A percentile compares a stretch with the other conserved stretches of the same genome.
Conservation (phyloP, 1,140 invertebrate genomes). For the Condylostylus longicornis region DNA sequence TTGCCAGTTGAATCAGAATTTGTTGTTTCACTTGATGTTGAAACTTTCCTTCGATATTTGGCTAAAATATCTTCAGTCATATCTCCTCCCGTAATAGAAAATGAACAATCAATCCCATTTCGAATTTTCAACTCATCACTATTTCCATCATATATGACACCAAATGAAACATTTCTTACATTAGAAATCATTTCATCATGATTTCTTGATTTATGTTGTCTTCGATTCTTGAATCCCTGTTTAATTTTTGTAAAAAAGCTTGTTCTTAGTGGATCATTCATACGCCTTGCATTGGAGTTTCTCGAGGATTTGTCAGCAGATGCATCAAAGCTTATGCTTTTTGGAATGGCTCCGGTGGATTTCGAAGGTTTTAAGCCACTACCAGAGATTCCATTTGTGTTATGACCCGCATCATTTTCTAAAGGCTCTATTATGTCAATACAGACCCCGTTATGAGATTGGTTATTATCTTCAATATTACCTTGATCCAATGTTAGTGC, state of each 20-base stretch:
- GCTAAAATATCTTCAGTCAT: constrained; percentile 80
- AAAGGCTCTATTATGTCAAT: no score
- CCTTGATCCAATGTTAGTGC: constrained; percentile 5
- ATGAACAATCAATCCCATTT: constrained; percentile 12
- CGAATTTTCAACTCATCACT: constrained; percentile 11
- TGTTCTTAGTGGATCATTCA: constrained; percentile 37
- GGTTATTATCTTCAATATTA: constrained; percentile 11
- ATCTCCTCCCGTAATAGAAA: no score
- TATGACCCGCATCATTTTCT: no score
- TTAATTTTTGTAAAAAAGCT: constrained; percentile 53
- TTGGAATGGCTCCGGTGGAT: constrained; percentile 72
- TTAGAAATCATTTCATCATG: constrained; percentile 33
- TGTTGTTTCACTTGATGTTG: constrained; percentile 40
- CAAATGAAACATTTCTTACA: constrained; percentile 25
- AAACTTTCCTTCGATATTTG: constrained; percentile 77
- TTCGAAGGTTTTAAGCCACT: constrained; percentile 34
- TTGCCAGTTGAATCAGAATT: constrained; percentile 30
- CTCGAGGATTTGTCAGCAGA: constrained; percentile 69
- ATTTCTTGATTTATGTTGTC: constrained; percentile 37
- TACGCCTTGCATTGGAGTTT: no score
- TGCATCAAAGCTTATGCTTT: constrained; percentile 84
- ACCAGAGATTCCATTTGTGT: not conserved
- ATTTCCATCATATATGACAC: constrained; percentile 26
- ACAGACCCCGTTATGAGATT: no score
- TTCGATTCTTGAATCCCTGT: constrained; percentile 46